Conservation (phyloP, 2,888 invertebrate genomes). For the Brenthis hecate region DNA sequence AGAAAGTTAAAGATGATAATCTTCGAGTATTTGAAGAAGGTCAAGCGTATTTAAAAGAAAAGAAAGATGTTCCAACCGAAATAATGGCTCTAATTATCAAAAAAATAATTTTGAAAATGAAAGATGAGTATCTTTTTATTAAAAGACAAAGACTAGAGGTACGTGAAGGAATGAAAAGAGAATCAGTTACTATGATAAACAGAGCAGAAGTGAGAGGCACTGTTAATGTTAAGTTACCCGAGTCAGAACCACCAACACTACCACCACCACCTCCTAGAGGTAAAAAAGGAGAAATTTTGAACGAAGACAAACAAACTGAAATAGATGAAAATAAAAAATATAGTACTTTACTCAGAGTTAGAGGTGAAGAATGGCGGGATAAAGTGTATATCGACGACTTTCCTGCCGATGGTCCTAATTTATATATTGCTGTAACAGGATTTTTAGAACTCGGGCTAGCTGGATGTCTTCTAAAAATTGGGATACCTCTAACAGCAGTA, state of each 20-base stretch:
- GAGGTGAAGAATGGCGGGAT: conserved; percentile 82
- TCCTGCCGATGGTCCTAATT: conserved; percentile 77
- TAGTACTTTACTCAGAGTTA: conserved; percentile 71
- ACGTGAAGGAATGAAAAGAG: conserved; percentile 62
- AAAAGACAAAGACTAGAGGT: conserved; percentile 65
- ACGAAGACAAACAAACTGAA: conserved; percentile 42
- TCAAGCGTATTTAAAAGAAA: conserved; percentile 65
- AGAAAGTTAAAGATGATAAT: conserved; percentile 68
- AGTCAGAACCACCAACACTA: conserved; percentile 39
- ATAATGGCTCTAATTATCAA: conserved; percentile 70
- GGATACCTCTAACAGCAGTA: conserved; percentile 66
- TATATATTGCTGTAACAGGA: conserved; percentile 79
- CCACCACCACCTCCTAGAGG: conserved; percentile 49
- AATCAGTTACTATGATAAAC: conserved; percentile 67
- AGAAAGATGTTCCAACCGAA: conserved; percentile 69
- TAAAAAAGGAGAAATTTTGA: conserved; percentile 50
- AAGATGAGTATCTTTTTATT: conserved; percentile 70
- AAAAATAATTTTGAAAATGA: conserved; percentile 71
- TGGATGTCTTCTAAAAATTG: conserved; percentile 60
- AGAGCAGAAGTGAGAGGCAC: conserved; percentile 62
- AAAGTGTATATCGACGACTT: conserved; percentile 79
- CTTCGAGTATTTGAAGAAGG: conserved; percentile 72
- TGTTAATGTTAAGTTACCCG: conserved; percentile 50
- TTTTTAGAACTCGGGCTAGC: conserved; percentile 68
- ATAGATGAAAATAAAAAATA: conserved; percentile 67